Evolutionary conservation across 2,888 invertebrate genomes (phyloP).

Genomic region (Dasypogon diadema): DNA sequence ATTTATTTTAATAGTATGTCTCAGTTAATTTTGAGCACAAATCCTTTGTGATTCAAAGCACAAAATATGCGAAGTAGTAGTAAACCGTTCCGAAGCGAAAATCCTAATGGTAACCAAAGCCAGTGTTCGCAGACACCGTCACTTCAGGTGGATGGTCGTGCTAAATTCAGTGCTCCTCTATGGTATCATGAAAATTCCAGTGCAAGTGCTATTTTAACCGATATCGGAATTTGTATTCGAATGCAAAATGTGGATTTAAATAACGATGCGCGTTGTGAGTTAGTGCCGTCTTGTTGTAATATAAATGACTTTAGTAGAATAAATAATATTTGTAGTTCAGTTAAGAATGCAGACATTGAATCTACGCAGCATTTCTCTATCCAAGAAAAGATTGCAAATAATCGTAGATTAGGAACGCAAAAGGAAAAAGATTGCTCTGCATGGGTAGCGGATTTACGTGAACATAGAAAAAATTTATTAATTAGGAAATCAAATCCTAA

Average conservation of each 20-base stretch:
- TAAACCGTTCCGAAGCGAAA: not conserved
- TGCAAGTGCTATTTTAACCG: constrained; percentile 56
- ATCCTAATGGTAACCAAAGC: not conserved
- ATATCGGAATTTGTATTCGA: constrained; percentile 57
- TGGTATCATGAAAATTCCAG: constrained; percentile 33
- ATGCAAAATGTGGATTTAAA: constrained; percentile 57
- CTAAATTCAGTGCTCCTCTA: constrained; percentile 5
- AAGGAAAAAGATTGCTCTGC: not conserved
- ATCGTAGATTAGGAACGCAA: not conserved
- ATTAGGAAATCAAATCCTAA: not conserved
- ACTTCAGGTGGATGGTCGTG: constrained; percentile 3
- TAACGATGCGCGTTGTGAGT: constrained; percentile 11
- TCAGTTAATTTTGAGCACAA: constrained; percentile 8
- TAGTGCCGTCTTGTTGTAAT: constrained; percentile 54
- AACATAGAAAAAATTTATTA: not conserved
- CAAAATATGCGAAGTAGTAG: constrained; percentile 28
- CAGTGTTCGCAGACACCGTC: not conserved
- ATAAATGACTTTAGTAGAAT: constrained; percentile 51
- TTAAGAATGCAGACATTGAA: not conserved
- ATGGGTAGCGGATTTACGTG: not conserved
- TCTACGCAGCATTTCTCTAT: constrained; percentile 11
- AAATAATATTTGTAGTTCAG: not conserved
- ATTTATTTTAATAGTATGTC: not conserved
- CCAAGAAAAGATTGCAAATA: not conserved
- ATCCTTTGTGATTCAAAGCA: not conserved